Base-by-base conservation (phyloP, 2,113 vertebrate species). In the Ailuropoda melanoleuca region DNA sequence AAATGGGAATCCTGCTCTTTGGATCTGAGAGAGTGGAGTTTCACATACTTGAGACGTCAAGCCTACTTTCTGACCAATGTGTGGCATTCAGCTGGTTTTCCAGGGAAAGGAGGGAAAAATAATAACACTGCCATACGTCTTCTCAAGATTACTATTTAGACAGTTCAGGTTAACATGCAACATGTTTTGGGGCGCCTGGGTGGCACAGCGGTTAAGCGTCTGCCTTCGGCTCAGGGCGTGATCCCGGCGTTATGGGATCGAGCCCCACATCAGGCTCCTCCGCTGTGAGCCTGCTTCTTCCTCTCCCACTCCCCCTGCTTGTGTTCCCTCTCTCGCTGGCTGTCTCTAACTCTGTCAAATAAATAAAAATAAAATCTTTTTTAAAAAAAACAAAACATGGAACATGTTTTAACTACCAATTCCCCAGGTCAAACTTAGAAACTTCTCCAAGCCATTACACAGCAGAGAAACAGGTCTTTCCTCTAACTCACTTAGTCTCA, bases 361-460 rank as follows among this genome's bases (percentile, higher is more conserved):
- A n/a, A n/a, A n/a, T n/a, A n/a, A n/a, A n/a, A n/a, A n/a, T n/a
- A n/a, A n/a, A n/a, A n/a, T n/a, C n/a, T n/a, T n/a, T n/a, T n/a
- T n/a, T n/a, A n/a, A n/a, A n/a, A n/a, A n/a, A n/a, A n/a, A n/a
- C n/a, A n/a, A n/a, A 62, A 74, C 78, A 62, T 1, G 50, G 64
- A 94, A 64, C 23, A 70, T 87, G 31, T 23, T 89, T 89, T 88
- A 82, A 53, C 97, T 23, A 90, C 85, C 58, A 82, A 7, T 55
- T 82, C 39, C 96, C 64, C 37, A 87, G n/a, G 29, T 87, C 50
- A 91, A 89, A 89, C 55, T 81, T 0, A 68, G 85, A 97, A 91
- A 82, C 17, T 72, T 93, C 78, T 90, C 95, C 58, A 78, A 74
- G 86, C n/a, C 29, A 89, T 77, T 81, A n/a, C 39, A 88, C 24